Conservation (phyloP, 2,888 invertebrate genomes). For the Lottia scabra region DNA sequence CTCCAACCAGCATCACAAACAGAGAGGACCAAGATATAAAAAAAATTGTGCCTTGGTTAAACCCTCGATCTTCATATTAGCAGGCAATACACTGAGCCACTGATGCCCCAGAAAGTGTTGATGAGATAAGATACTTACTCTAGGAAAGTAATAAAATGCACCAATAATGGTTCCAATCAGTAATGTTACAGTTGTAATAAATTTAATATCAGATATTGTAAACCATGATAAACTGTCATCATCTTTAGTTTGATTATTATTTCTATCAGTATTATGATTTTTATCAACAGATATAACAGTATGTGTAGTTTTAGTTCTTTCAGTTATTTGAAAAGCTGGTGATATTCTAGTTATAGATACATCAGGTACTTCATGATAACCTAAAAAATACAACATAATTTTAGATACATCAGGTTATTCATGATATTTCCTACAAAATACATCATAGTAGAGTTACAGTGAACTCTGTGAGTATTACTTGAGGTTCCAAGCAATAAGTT, state of each 20-base stretch:
- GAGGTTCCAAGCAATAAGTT: too few relatives aligned
- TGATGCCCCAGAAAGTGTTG: too few relatives aligned
- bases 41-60: too few relatives aligned
- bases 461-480: too few relatives aligned
- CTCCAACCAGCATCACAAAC: too few relatives aligned
- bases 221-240: constrained; percentile 34
- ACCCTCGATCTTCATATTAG: too few relatives aligned
- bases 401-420: too few relatives aligned
- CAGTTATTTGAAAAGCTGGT: constrained; percentile 52
- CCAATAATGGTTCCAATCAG: constrained; percentile 45
- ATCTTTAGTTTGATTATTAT: neutral
- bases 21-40: too few relatives aligned
- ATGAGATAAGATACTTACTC: constrained; percentile 39
- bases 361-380: constrained; percentile 66
- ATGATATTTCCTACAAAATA: too few relatives aligned
- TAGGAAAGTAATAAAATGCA: constrained; percentile 49
- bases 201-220: constrained; percentile 44
- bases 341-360: constrained; percentile 49
- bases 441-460: too few relatives aligned
- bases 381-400: constrained; percentile 34
- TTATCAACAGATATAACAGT: constrained; percentile 31
- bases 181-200: constrained; percentile 47
- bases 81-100: too few relatives aligned
- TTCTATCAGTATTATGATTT: neutral
- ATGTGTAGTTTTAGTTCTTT: constrained; percentile 38